Conservation (phyloP, 2,113 vertebrate genomes). For the Phocoena phocoena region DNA sequence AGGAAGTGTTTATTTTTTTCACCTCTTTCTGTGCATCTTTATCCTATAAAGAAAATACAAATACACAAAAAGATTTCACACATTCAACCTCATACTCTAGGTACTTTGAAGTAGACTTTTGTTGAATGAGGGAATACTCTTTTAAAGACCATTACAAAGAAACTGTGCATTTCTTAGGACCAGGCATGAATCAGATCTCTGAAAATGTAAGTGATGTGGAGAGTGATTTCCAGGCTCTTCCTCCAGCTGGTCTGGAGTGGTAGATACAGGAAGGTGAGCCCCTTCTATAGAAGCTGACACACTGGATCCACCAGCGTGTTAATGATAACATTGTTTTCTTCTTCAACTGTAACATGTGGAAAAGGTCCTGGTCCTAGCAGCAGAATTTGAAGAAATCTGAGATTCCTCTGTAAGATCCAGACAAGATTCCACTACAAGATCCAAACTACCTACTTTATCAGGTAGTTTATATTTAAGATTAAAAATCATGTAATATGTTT, state of each 20-base stretch:
- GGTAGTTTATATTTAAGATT: neutral
- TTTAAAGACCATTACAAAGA: neutral
- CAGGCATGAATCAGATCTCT: neutral
- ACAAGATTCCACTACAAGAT: neutral
- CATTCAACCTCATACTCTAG: neutral
- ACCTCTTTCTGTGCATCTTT: constrained; percentile 92
- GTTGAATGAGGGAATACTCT: neutral
- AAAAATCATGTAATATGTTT: neutral
- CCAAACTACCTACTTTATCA: neutral
- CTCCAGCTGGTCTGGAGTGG: no score
- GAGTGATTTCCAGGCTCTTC: neutral
- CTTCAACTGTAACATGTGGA: neutral
- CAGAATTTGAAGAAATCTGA: neutral
- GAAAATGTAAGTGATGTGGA: neutral
- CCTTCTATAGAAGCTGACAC: neutral
- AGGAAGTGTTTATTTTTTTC: constrained; percentile 84
- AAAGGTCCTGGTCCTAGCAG: neutral
- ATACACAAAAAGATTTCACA: constrained; percentile 67
- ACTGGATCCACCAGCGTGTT: neutral
- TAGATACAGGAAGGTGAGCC: neutral
- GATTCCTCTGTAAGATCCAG: neutral
- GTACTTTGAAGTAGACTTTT: neutral
- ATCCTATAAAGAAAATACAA: constrained; percentile 87
- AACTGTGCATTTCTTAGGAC: neutral
- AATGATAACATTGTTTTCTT: neutral